phyloP scores from a whole-genome alignment of 2,113 vertebrate genomes.

The Eleginops maclovinus region DNA sequence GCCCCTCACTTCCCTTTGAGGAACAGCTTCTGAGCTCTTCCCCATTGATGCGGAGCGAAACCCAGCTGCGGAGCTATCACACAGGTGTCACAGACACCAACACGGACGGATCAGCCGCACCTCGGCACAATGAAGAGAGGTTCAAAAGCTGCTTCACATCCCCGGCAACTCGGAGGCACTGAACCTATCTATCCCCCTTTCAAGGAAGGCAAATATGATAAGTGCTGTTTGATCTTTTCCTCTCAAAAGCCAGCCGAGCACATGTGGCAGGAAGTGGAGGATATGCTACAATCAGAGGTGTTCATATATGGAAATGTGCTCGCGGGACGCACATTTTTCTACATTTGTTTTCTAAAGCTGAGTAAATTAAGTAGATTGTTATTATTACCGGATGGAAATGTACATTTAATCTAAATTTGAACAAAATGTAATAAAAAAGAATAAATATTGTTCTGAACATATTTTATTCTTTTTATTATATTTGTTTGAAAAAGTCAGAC shows the following conservation, averaged over 20 bases:
- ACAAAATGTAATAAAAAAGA: too few species aligned
- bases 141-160: slow-evolving; percentile 38
- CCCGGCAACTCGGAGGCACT: neutral
- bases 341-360: too few species aligned
- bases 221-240: slow-evolving; percentile 44
- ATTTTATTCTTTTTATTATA: too few species aligned
- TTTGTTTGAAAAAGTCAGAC: too few species aligned
- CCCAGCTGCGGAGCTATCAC: slow-evolving; percentile 38
- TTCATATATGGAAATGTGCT: slow-evolving; percentile 33
- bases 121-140: neutral
- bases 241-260: slow-evolving; percentile 41
- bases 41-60: slow-evolving; percentile 22
- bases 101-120: neutral
- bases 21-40: slow-evolving; percentile 17
- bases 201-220: slow-evolving; percentile 31
- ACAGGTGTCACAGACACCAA: slow-evolving; percentile 18
- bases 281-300: slow-evolving; percentile 2
- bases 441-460: too few species aligned
- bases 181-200: slow-evolving; percentile 7
- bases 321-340: too few species aligned
- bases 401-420: too few species aligned
- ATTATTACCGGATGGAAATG: too few species aligned
- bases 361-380: too few species aligned
- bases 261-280: slow-evolving; percentile 7
- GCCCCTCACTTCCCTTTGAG: slow-evolving; percentile 22